A percentile compares a stretch with the other conserved stretches of the same genome.
Conservation (phyloP, 2,888 invertebrate species). For the Hemistola chrysoprasaria region DNA sequence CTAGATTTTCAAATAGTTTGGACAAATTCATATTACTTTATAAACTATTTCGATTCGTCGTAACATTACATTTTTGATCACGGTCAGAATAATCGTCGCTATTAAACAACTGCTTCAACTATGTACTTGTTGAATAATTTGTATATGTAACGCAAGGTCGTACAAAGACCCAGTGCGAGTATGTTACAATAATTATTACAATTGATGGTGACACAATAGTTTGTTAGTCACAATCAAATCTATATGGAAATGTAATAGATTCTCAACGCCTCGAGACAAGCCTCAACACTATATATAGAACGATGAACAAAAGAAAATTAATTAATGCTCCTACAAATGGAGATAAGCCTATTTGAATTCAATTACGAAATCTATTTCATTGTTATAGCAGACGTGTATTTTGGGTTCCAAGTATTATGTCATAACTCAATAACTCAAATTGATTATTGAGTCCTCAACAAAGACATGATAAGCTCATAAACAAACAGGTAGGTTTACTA, state of each 20-base stretch:
- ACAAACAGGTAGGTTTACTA: too few species aligned
- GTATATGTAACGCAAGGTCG: constrained; percentile 39
- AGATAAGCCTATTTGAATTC: constrained; percentile 22
- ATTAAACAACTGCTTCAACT: constrained; percentile 17
- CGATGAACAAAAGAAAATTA: constrained; percentile 26
- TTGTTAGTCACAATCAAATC: constrained; percentile 36
- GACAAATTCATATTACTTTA: too few species aligned
- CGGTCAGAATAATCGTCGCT: constrained; percentile 4
- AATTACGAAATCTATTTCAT: constrained; percentile 19
- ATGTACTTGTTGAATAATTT: constrained; percentile 17
- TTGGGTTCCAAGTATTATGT: constrained; percentile 14
- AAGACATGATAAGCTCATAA: too few species aligned
- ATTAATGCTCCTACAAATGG: constrained; percentile 18
- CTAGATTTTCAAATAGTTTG: too few species aligned
- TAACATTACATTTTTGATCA: background rate
- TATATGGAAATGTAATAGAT: constrained; percentile 20
- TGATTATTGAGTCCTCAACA: too few species aligned
- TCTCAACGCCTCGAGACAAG: constrained; percentile 12
- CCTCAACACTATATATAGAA: constrained; percentile 9
- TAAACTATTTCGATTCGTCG: too few species aligned
- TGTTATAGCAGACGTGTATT: constrained; percentile 4
- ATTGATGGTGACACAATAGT: constrained; percentile 48
- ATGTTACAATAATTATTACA: constrained; percentile 47
- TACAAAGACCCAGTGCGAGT: constrained; percentile 34
- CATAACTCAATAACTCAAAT: constrained; percentile 24